Evolutionary conservation across 2,113 vertebrate species (phyloP).

Genomic region (Menidia beryllina): DNA sequence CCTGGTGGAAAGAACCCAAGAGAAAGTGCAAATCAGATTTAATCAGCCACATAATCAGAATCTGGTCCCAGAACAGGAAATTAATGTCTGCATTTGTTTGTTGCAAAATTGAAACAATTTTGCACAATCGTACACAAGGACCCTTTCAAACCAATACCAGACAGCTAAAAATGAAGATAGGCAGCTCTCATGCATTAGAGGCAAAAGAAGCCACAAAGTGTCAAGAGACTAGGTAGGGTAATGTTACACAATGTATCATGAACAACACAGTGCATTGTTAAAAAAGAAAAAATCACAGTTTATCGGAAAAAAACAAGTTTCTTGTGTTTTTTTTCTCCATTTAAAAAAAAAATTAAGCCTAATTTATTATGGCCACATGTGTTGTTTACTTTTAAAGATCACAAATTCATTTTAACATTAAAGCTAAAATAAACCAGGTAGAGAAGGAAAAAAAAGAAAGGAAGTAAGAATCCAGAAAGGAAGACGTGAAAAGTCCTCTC

Average conservation of each 20-base stretch:
- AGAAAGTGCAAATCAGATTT: slow-evolving; percentile 40
- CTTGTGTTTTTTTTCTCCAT: too few species aligned
- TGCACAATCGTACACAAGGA: slow-evolving; percentile 31
- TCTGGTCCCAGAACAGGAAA: slow-evolving; percentile 17
- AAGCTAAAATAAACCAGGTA: background rate
- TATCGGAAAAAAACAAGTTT: too few species aligned
- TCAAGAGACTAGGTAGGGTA: too few species aligned
- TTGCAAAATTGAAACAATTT: slow-evolving; percentile 6
- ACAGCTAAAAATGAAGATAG: too few species aligned
- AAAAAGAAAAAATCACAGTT: too few species aligned
- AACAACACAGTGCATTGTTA: too few species aligned
- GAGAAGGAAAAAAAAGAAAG: background rate
- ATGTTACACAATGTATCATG: too few species aligned
- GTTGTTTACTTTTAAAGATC: too few species aligned
- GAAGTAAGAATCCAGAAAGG: slow-evolving; percentile 2
- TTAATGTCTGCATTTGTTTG: slow-evolving; percentile 15
- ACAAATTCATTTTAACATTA: background rate
- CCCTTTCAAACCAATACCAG: slow-evolving; percentile 18
- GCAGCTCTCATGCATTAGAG: too few species aligned
- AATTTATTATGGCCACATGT: too few species aligned
- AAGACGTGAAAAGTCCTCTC: slow-evolving; percentile 42
- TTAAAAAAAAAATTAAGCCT: too few species aligned
- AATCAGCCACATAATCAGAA: slow-evolving; percentile 2
- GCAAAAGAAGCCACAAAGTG: too few species aligned
- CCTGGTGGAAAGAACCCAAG: slow-evolving; percentile 14